phyloP scores from a whole-genome alignment of 2,888 invertebrate species.

The Meloe dianella region DNA sequence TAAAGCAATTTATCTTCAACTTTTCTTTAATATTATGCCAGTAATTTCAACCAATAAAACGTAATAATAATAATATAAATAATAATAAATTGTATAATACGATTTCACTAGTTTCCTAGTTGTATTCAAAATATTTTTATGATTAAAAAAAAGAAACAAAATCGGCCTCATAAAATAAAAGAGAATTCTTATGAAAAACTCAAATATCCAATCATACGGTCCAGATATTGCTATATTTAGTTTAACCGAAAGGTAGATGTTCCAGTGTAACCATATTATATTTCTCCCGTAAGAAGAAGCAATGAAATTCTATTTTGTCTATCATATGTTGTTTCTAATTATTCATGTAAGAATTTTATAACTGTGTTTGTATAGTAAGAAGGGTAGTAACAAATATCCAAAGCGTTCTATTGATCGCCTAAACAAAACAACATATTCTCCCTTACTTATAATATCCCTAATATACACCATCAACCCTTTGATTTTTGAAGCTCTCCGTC shows the following conservation, averaged over 20 bases:
- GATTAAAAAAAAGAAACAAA: not conserved
- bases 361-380: not conserved
- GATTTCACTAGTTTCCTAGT: not conserved
- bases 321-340: not conserved
- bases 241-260: not conserved
- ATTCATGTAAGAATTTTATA: constrained; percentile 5
- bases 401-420: not conserved
- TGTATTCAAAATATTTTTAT: not conserved
- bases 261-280: not conserved
- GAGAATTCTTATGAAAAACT: constrained; percentile 1
- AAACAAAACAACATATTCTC: not conserved
- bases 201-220: constrained; percentile 10
- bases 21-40: constrained; percentile 2
- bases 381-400: not conserved
- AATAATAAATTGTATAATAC: not conserved
- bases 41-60: not conserved
- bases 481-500: not conserved
- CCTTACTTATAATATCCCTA: not conserved
- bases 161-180: not conserved
- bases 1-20: constrained; percentile 4
- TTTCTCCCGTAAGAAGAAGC: not conserved
- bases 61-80: not conserved
- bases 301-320: not conserved
- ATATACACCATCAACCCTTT: not conserved
- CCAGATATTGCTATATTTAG: not conserved